Evolutionary conservation across 92 coral and sea anemone genomes (phyloP), one percentile per base, ranked within the genome.

Genomic region (Paramuricea clavata): DNA sequence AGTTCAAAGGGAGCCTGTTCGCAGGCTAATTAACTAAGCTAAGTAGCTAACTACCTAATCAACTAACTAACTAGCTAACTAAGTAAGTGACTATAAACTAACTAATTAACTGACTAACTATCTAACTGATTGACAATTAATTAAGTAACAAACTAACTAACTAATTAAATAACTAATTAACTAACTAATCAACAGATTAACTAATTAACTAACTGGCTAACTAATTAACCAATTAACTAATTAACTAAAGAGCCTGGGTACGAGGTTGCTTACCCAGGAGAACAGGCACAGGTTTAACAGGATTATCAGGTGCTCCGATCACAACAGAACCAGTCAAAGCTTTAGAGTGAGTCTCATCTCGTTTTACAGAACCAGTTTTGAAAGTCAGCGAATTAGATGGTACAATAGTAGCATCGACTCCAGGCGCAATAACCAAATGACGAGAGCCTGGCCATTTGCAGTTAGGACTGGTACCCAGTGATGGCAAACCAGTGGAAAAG

Each of bases 371-470:
- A 39, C 69, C 62, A 61, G 56, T 28, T 32, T 87, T 62, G 39
- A 71, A 33, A 16, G 64, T 62, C 42, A 87, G 35, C 2, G 68
- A 6, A 47, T 73, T 44, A n/a, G 74, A 44, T 21, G 87, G 77
- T 9, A 73, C 26, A 61, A 87, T 49, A 5, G 73, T 59, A 17
- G 91, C 87, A 36, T 74, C 70, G 41, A 81, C 71, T 31, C 87
- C 91, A n/a, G 85, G 69, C 6, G 76, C 62, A 67, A 87, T 74
- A 3, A 74, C 28, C 69, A 87, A 7, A 49, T 61, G 74, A 33
- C 82, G 23, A 19, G 49, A 22, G 78, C 42, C 85, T 16, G 87
- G 35, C 91, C 91, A 87, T 25, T 56, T 81, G 41, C 91, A 87
- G 0, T 6, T 39, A 1, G 91, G 87, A 19, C 49, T 17, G 16